These are phyloP conservation scores for Mormoops blainvillei DNA, from an alignment of 2,113 vertebrate species.

Conservation along the genomic window DNA sequence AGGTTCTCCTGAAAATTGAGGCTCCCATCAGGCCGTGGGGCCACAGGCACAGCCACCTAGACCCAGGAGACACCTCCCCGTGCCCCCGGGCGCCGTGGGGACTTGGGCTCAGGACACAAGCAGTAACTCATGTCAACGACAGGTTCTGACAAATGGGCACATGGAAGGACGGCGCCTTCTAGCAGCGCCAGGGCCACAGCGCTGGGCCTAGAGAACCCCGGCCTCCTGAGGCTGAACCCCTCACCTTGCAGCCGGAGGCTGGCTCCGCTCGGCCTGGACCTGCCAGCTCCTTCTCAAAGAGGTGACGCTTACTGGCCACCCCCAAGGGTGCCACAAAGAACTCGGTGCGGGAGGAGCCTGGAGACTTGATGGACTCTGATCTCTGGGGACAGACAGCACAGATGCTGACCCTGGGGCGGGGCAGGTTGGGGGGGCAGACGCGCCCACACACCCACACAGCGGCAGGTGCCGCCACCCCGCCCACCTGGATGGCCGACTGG, in stretches of 20 bases:
- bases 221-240: neutral
- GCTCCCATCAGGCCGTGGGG: neutral
- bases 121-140: accelerated
- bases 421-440: neutral
- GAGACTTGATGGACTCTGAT: conserved; percentile 78
- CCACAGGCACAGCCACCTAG: accelerated
- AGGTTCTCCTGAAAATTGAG: conserved; percentile 79
- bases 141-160: neutral
- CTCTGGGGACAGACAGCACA: conserved; percentile 77
- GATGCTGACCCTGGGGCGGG: neutral
- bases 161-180: accelerated
- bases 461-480: accelerated
- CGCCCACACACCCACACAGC: neutral
- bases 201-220: neutral
- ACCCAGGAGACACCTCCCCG: neutral
- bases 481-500: conserved; percentile 89
- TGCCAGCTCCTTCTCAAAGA: conserved; percentile 85
- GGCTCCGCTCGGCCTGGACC: neutral
- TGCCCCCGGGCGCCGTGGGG: neutral
- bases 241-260: neutral
- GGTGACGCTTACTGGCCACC: conserved; percentile 89
- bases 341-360: conserved; percentile 78
- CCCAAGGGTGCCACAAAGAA: conserved; percentile 82
- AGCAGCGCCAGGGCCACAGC: neutral
- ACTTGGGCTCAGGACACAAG: neutral